Base-by-base conservation (phyloP, 2,113 vertebrate genomes). In the cattle (Bos taurus) region DNA sequence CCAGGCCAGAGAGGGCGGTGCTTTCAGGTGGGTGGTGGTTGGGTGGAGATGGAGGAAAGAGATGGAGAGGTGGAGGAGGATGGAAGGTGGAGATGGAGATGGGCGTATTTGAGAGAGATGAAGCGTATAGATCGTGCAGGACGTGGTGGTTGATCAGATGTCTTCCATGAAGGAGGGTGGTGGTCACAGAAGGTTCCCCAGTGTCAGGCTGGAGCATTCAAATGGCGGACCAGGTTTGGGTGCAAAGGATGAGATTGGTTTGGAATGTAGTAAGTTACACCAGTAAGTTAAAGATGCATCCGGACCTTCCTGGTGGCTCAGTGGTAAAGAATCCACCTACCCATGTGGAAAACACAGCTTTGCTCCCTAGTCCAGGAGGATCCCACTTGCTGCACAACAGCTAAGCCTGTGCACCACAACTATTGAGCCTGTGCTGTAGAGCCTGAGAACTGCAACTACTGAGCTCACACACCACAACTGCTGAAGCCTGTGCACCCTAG, bases 401-500 rank as follows among this genome's bases (percentile, higher is more conserved):
- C 67, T 71, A 71, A 71, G 67, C 67, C 67, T 0, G 0, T 71
- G 67, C 16, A n/a, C 19, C n/a, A 71, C 67, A 71, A 6, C n/a
- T 23, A 5, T 40, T 40, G n/a, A 40, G n/a, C 67, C 67, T 71
- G n/a, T 12, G 19, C 67, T 40, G 19, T 23, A 23, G 67, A 71
- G 67, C n/a, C 67, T 40, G 67, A 71, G 67, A 71, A 40, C 67
- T 0, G 2, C 64, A 71, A 12, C 64, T 12, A 1, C n/a, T 40
- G n/a, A 12, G 67, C 19, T 23, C 67, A 23, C n/a, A 40, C 1
- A 19, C 19, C 67, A 40, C n/a, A 12, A 3, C n/a, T 71, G 1
- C 64, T 36, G n/a, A 71, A n/a, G n/a, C 67, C 67, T 12, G 10
- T 12, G 67, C 0, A 0, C 67, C n/a, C 19, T 1, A 2, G n/a